A percentile compares a stretch with the other conserved stretches of the same genome.
These are phyloP conservation scores for Acrossocheilus wenchowensis DNA, from an alignment of 2,797 vertebrate genomes.

Conservation along the genomic window DNA sequence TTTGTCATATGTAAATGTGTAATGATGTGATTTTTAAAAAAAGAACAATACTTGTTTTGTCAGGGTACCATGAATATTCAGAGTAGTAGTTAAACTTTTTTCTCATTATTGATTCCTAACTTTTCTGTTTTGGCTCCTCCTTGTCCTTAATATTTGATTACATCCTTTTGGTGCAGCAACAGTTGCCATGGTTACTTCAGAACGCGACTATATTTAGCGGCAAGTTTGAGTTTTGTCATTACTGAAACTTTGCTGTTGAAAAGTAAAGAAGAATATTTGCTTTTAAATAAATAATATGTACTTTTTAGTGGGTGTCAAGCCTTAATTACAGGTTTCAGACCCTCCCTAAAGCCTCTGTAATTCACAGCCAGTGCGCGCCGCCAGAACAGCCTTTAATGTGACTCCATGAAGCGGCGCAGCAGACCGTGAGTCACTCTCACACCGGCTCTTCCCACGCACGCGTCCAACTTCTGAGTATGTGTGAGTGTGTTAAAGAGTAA, in stretches of 20 bases:
- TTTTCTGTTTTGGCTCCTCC: background rate
- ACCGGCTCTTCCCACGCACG: slow-evolving; percentile 36
- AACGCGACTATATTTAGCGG: background rate
- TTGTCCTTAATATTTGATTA: background rate
- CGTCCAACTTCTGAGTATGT: background rate
- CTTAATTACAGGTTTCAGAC: background rate
- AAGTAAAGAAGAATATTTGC: background rate
- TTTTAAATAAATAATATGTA: background rate
- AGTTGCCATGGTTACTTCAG: slow-evolving; percentile 13
- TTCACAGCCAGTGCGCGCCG: background rate
- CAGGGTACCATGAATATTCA: background rate
- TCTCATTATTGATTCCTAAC: background rate
- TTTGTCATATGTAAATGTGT: background rate
- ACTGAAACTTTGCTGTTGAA: background rate
- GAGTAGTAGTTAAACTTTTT: background rate
- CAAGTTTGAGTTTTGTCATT: background rate
- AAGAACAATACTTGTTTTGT: background rate
- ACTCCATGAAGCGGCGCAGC: slow-evolving; percentile 2
- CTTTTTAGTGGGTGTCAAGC: background rate
- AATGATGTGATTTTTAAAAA: background rate
- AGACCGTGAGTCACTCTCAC: slow-evolving; percentile 50
- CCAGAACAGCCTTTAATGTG: slow-evolving; percentile 20
- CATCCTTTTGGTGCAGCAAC: background rate
- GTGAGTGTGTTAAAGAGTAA: slow-evolving; percentile 2
- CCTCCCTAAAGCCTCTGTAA: background rate